Conservation (phyloP, 92 coral and sea anemone genomes). For the Zoanthus sansibaricus region DNA sequence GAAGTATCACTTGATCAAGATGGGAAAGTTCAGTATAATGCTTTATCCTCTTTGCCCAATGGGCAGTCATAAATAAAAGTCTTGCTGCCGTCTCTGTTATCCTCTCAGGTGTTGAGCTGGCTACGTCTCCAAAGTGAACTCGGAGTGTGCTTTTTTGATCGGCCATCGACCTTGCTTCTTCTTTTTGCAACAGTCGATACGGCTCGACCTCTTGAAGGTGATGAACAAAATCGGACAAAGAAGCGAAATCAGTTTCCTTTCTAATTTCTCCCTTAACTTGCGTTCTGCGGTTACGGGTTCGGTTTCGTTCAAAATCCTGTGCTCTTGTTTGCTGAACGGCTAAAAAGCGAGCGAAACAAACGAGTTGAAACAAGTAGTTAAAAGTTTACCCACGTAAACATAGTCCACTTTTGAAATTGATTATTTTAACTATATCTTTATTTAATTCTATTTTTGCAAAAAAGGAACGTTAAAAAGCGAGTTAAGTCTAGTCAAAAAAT, state of each 20-base stretch:
- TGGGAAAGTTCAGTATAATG: constrained; percentile 96
- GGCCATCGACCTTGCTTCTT: constrained; percentile 61
- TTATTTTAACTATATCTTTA: constrained; percentile 44
- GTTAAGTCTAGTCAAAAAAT: background rate
- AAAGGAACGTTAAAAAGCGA: background rate
- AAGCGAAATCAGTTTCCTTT: constrained; percentile 82
- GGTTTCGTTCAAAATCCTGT: constrained; percentile 78
- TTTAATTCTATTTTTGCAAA: background rate
- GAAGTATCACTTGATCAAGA: constrained; percentile 87
- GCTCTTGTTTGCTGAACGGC: constrained; percentile 91
- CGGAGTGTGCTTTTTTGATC: constrained; percentile 53
- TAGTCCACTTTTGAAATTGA: background rate
- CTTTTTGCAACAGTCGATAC: constrained; percentile 65
- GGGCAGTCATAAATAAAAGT: constrained; percentile 90
- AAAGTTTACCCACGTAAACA: constrained; percentile 11
- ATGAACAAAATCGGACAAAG: constrained; percentile 84
- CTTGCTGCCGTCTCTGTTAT: constrained; percentile 92
- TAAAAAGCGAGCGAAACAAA: constrained; percentile 19
- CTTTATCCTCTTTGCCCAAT: constrained; percentile 96
- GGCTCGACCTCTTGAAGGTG: constrained; percentile 94
- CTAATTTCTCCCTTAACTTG: constrained; percentile 78
- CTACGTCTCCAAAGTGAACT: constrained; percentile 40
- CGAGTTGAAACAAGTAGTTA: background rate
- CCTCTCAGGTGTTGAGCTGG: constrained; percentile 61
- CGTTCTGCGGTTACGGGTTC: constrained; percentile 73